Conservation (phyloP, 2,797 vertebrate species). For the Centroberyx gerrardi region DNA sequence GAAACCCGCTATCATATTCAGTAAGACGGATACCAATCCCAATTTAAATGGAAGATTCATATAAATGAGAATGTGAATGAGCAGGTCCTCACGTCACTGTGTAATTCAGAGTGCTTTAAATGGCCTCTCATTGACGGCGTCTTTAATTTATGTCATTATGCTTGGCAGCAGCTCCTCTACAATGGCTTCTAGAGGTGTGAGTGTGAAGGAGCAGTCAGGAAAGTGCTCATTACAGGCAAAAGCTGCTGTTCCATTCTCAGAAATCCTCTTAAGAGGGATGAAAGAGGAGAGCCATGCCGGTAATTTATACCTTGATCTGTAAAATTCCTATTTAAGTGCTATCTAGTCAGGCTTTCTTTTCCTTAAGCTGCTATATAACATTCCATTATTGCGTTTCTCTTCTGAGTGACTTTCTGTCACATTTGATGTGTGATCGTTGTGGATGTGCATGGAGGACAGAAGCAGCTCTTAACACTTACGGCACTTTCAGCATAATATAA, state of each 20-base stretch:
- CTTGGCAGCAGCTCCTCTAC: background rate
- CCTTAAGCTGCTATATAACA: background rate
- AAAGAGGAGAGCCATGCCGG: constrained; percentile 1
- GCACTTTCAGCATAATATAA: background rate
- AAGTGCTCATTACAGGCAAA: constrained; percentile 15
- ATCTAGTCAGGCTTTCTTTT: background rate
- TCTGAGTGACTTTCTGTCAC: constrained; percentile 19
- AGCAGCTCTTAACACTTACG: background rate
- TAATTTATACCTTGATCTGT: constrained; percentile 2
- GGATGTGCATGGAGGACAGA: background rate
- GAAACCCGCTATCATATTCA: background rate
- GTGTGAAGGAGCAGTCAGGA: background rate
- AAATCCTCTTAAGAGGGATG: background rate
- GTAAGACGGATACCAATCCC: background rate
- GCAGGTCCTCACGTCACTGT: constrained; percentile 21
- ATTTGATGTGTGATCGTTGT: background rate
- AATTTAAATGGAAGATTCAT: constrained; percentile 2
- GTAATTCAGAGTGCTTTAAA: constrained; percentile 10
- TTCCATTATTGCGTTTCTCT: background rate
- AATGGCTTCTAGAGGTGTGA: constrained; percentile 7
- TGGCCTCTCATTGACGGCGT: background rate
- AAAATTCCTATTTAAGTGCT: background rate
- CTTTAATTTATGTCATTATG: constrained; percentile 33
- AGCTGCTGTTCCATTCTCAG: background rate
- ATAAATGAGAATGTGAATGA: constrained; percentile 11